These are phyloP conservation scores for Polyommatus iphigenia DNA, from an alignment of 2,888 invertebrate genomes.

Conservation along the genomic window DNA sequence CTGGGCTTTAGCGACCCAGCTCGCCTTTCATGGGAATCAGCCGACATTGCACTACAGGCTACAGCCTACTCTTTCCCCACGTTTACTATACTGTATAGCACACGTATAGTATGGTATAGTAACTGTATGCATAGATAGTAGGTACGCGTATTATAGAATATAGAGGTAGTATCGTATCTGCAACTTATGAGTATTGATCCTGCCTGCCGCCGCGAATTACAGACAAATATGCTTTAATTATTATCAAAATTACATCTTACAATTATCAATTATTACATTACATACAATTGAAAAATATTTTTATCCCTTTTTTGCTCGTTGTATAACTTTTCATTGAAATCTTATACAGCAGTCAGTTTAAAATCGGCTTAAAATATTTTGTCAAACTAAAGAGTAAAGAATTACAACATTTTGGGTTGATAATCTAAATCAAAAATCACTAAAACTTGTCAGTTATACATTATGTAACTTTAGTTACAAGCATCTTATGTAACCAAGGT, in stretches of 20 bases:
- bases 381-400: no score
- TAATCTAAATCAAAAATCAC: no score
- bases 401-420: no score
- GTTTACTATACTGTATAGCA: background rate
- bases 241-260: no score
- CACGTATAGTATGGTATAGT: background rate
- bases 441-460: background rate
- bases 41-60: conserved; percentile 45
- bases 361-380: background rate
- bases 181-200: background rate
- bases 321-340: background rate
- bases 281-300: background rate
- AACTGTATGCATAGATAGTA: background rate
- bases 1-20: conserved; percentile 49
- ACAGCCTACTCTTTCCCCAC: conserved; percentile 36
- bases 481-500: background rate
- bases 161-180: background rate
- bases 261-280: no score
- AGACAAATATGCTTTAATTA: background rate
- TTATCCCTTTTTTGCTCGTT: background rate
- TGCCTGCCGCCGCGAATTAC: background rate
- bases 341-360: background rate
- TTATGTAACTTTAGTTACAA: background rate
- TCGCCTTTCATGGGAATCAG: conserved; percentile 55
- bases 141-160: background rate